Evolutionary conservation across 35 echinoderm and acorn worm species (phyloP).

Genomic region (Heliocidaris erythrogramma): DNA sequence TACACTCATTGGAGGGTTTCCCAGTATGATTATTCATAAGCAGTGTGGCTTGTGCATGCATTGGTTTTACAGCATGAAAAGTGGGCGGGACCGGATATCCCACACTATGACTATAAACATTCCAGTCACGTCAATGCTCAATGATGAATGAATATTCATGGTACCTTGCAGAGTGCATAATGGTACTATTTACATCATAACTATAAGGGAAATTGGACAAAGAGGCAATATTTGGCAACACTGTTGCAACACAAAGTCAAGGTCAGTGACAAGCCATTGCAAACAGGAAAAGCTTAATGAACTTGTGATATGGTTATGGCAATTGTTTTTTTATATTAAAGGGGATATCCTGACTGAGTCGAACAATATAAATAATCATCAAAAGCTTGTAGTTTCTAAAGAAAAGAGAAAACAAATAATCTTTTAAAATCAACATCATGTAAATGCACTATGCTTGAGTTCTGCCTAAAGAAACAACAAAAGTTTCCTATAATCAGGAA

Average conservation of each 20-base stretch:
- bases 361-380: not conserved
- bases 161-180: too few relatives aligned
- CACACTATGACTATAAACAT: too few relatives aligned
- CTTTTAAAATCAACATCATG: not conserved
- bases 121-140: too few relatives aligned
- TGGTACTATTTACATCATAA: not conserved
- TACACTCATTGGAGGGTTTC: not conserved
- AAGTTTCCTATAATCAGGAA: not conserved
- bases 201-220: not conserved
- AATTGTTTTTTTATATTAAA: not conserved
- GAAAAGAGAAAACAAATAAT: not conserved
- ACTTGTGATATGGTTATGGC: not conserved
- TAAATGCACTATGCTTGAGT: not conserved
- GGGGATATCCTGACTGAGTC: not conserved
- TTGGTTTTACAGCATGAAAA: too few relatives aligned
- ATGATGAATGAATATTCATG: too few relatives aligned
- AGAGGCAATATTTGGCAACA: not conserved
- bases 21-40: not conserved
- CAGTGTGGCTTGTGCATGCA: too few relatives aligned
- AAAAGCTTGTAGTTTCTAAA: not conserved
- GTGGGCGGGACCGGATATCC: too few relatives aligned
- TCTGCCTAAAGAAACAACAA: not conserved
- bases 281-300: not conserved
- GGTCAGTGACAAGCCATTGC: not conserved
- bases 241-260: not conserved